Evolutionary conservation across 2,113 vertebrate genomes (phyloP).

Genomic region (Grantiella picta): DNA sequence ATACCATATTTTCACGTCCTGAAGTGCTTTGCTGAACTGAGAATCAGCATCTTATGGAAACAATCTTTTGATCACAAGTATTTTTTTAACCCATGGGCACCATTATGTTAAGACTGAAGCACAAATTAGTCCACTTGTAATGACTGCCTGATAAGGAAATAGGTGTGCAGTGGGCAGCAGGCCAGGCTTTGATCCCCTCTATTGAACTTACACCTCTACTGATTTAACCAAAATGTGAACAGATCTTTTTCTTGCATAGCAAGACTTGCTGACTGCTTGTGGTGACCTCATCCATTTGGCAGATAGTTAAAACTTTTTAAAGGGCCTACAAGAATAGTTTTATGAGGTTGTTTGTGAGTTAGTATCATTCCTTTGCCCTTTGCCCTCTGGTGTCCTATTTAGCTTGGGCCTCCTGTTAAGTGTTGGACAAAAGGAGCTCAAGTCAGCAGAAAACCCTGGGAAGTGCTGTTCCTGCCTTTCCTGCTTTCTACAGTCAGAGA

Average conservation of each 20-base stretch:
- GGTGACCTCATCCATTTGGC: conserved; percentile 31
- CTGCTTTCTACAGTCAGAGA: background rate
- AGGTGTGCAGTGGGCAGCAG: background rate
- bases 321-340: conserved; percentile 12
- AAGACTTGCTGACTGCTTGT: background rate
- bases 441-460: background rate
- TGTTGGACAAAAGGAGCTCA: background rate
- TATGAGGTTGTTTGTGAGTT: conserved; percentile 28
- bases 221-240: background rate
- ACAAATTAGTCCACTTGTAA: background rate
- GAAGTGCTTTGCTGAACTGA: background rate
- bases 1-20: background rate
- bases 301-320: conserved; percentile 3
- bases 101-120: background rate
- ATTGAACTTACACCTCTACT: background rate
- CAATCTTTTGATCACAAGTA: background rate
- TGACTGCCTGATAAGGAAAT: background rate
- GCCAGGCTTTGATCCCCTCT: background rate
- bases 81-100: background rate
- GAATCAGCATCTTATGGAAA: background rate
- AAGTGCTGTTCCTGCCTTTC: background rate
- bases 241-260: background rate
- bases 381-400: background rate
- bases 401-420: background rate
- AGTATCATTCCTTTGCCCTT: conserved; percentile 11